Evolutionary conservation across 1,140 invertebrate species (phyloP), one percentile per base, ranked within the genome.

Genomic region (Anastatus disparis): DNA sequence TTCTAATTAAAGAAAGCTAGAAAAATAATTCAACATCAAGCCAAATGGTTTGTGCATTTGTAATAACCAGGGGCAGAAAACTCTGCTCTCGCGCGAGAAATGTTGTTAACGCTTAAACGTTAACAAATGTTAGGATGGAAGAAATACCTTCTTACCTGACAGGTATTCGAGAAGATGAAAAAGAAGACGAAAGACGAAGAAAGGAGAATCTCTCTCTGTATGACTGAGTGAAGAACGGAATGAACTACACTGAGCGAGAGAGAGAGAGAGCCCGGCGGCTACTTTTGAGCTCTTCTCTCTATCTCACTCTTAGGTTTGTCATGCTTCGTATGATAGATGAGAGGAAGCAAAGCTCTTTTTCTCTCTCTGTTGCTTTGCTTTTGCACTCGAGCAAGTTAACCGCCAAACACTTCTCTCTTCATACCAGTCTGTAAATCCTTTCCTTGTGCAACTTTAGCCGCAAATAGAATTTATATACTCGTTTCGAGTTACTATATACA

Each of bases 271-370:
- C 27, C 29, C 40, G 82, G 78, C 79, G 74, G 79, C 59, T 69
- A 72, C 76, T 75, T 81, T 85, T 85, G 83, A 84, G 82, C 77
- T 46, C 75, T 80, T 75, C n/a, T n/a, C n/a, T n/a, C n/a, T n/a
- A n/a, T n/a, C n/a, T n/a, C n/a, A n/a, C n/a, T n/a, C n/a, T n/a
- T n/a, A n/a, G 77, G 83, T 85, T 84, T 84, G 84, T 84, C 84
- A 84, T 84, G 84, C 81, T 80, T 81, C 81, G 81, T 74, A 81
- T 84, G 84, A 85, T 84, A 85, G 81, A 85, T 85, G 83, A 71
- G 68, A 83, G 77, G 78, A 81, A 81, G 75, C 73, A 55, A 24
- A 7, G 1, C 38, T 40, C 6, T 22, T 13, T 62, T 42, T 40
- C 56, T 61, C 66, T 50, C 65, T 17, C 40, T 56, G 35, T 29